A percentile compares a stretch with the other conserved stretches of the same genome.
Evolutionary conservation across 1,140 invertebrate species (phyloP).

Genomic region (Tribolium madens): DNA sequence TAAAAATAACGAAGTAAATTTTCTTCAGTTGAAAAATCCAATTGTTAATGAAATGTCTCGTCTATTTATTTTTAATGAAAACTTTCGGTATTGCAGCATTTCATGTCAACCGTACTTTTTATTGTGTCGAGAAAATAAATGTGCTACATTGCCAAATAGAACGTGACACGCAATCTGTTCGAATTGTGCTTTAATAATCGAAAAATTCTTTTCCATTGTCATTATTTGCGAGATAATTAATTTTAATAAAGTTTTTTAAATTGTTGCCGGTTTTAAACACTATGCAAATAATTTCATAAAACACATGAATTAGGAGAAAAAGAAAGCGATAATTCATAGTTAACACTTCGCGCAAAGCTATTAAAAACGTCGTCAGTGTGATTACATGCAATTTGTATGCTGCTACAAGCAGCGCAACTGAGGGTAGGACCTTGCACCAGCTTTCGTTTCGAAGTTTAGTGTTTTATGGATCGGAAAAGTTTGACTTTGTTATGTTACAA

Average conservation of each 20-base stretch:
- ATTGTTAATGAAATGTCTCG: neutral
- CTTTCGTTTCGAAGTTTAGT: constrained; percentile 38
- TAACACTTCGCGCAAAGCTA: constrained; percentile 3
- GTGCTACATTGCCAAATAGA: constrained; percentile 31
- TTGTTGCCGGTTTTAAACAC: neutral
- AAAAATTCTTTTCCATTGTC: constrained; percentile 3
- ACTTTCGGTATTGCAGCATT: constrained; percentile 27
- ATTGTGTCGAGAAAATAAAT: constrained; percentile 35
- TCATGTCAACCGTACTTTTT: constrained; percentile 30
- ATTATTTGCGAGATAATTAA: neutral
- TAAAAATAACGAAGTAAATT: too few relatives aligned
- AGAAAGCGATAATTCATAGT: neutral
- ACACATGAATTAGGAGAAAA: neutral
- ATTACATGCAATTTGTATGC: constrained; percentile 41
- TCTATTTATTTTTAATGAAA: constrained; percentile 24
- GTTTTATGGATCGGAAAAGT: constrained; percentile 43
- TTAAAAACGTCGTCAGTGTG: constrained; percentile 34
- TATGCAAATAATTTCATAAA: neutral
- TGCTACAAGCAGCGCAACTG: neutral
- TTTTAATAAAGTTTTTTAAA: neutral
- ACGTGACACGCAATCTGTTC: constrained; percentile 15
- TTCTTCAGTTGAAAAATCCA: too few relatives aligned
- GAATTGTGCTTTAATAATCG: constrained; percentile 21
- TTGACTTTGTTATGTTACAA: constrained; percentile 38
- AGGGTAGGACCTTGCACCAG: constrained; percentile 15